Conservation (phyloP, 2,113 vertebrate genomes). For the Cebidichthys violaceus region DNA sequence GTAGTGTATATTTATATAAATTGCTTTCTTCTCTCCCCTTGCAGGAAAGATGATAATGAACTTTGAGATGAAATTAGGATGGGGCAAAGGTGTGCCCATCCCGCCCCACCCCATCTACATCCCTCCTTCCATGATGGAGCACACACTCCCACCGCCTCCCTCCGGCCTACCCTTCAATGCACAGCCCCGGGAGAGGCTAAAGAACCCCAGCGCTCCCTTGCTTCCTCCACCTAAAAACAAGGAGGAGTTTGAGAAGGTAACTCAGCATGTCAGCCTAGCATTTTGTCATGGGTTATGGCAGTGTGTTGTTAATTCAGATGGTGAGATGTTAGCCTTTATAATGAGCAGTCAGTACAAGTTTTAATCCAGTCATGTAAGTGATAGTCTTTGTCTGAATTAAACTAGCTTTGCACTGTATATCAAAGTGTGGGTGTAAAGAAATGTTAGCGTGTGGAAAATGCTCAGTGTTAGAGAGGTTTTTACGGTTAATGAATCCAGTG, state of each 20-base stretch:
- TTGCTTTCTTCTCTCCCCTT: not conserved
- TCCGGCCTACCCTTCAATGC: constrained; percentile 99
- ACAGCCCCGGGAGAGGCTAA: constrained; percentile 96
- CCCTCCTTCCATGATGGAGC: constrained; percentile 99
- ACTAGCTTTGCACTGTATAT: constrained; percentile 46
- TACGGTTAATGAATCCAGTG: constrained; percentile 56
- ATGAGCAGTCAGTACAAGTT: constrained; percentile 49
- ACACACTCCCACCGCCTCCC: constrained; percentile 96
- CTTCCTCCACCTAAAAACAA: constrained; percentile 98
- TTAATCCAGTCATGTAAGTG: constrained; percentile 20
- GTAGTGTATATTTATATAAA: not conserved
- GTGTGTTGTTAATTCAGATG: constrained; percentile 63
- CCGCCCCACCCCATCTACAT: constrained; percentile 99
- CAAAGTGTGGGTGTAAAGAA: constrained; percentile 53
- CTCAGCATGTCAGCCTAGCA: constrained; percentile 73
- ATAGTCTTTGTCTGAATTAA: constrained; percentile 36
- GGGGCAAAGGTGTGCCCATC: constrained; percentile 99
- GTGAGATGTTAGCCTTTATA: constrained; percentile 66
- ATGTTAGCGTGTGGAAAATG: constrained; percentile 59
- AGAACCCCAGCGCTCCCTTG: constrained; percentile 95
- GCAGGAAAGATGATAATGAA: constrained; percentile 99
- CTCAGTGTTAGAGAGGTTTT: constrained; percentile 55
- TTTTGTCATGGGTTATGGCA: constrained; percentile 60
- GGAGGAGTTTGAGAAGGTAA: constrained; percentile 99
- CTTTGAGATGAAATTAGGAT: constrained; percentile 99